phyloP scores from a whole-genome alignment of 2,888 invertebrate species.

The Gandaritis pyraliata region DNA sequence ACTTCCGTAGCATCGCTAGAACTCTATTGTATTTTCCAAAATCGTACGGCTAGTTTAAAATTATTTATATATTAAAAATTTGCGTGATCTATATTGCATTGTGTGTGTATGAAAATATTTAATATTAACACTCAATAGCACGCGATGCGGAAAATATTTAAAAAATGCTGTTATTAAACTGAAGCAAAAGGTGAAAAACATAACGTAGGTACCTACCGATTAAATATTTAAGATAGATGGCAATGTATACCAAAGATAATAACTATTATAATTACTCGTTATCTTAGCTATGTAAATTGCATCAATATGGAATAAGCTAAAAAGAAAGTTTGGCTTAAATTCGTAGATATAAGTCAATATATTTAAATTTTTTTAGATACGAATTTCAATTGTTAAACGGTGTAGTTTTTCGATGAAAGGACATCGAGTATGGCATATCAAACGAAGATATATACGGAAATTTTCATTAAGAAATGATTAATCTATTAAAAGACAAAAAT shows the following conservation, averaged over 20 bases:
- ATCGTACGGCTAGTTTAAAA: neutral
- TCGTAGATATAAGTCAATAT: neutral
- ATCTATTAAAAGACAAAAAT: neutral
- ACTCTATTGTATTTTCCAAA: neutral
- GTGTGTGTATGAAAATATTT: no score
- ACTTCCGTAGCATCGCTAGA: slow-evolving; percentile 32
- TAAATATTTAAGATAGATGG: slow-evolving; percentile 23
- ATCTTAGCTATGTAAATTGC: slow-evolving; percentile 21
- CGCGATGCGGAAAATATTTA: neutral
- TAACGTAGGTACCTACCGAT: no score
- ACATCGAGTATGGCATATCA: slow-evolving; percentile 27
- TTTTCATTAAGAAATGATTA: slow-evolving; percentile 5
- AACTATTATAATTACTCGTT: slow-evolving; percentile 34
- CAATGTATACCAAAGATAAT: slow-evolving; percentile 73
- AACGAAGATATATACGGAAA: slow-evolving; percentile 5
- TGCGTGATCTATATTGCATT: no score
- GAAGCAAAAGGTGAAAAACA: slow-evolving; percentile 1
- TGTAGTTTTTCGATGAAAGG: slow-evolving; percentile 15
- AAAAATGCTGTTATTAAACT: neutral
- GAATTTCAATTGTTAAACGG: neutral
- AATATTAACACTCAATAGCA: neutral
- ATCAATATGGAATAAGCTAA: neutral
- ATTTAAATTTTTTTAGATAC: neutral
- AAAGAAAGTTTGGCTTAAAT: slow-evolving; percentile 2
- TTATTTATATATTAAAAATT: neutral